Base-by-base conservation (phyloP, 2,797 vertebrate genomes). In the Ciconia nigra region DNA sequence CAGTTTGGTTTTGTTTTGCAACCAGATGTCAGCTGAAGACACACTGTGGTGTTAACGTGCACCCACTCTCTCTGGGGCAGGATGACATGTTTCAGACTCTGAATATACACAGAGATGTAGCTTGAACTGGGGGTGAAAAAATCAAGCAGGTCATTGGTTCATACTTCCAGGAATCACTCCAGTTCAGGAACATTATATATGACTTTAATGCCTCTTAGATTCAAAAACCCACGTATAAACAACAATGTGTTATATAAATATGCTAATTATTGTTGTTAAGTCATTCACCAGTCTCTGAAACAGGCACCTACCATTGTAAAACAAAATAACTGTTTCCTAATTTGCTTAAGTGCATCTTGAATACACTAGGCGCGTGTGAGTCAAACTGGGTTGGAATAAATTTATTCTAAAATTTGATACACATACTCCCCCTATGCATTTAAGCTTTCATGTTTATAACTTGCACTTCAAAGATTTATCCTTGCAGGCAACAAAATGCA, bases 391-490 rank as follows among this genome's bases (percentile, higher is more conserved):
- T 16, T 74, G 54, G 73, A 63, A 93, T 35, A 65, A 49, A 94
- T 87, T 35, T 72, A 69, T 84, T 70, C 77, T 63, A 54, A 54
- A 93, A 93, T 93, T 31, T 71, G 82, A 80, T 52, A 84, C 84
- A 31, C 74, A 29, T 7, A 55, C 70, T 82, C 77, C 77, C 71
- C 71, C 77, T 21, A 11, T 80, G 72, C 72, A 73, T 67, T 87
- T 63, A 37, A 72, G 71, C 63, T 61, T 89, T 77, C 51, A 42
- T 87, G 93, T 94, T 96, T 87, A 73, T 91, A 91, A 87, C 57
- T 81, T 28, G 67, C 69, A 71, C 57, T 88, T 90, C 74, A 77
- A 66, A 77, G 84, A 76, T 69, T 90, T 79, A 42, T 21, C 82
- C 62, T 79, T 66, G 59, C 78, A 73, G 72, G 55, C 84, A 94